These are phyloP conservation scores for Xylota segnis DNA, from an alignment of 2,888 invertebrate species.

Conservation along the genomic window DNA sequence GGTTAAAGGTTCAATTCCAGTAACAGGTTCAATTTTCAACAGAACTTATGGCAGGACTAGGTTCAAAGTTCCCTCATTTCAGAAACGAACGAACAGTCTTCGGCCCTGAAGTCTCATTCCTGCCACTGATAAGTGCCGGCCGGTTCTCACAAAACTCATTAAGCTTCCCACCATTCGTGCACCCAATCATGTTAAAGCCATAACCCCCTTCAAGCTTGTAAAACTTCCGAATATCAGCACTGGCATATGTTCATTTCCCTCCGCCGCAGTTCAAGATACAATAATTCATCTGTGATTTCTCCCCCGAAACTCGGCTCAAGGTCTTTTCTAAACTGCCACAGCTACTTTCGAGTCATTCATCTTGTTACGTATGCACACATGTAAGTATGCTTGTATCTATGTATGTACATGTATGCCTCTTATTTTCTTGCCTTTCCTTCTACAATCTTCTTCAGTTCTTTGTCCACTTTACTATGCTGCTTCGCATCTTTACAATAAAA, in stretches of 20 bases:
- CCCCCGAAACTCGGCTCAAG: slow-evolving; percentile 40
- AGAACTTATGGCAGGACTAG: too few species aligned
- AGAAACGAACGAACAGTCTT: too few species aligned
- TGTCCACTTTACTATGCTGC: slow-evolving; percentile 33
- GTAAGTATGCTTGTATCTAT: too few species aligned
- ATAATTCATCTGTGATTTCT: slow-evolving; percentile 35
- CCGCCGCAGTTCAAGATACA: slow-evolving; percentile 3
- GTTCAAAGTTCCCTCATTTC: too few species aligned
- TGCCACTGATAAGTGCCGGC: too few species aligned
- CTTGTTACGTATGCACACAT: slow-evolving; percentile 16
- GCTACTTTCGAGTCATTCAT: slow-evolving; percentile 56
- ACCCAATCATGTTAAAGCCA: background rate
- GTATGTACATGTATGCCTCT: background rate
- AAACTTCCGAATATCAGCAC: background rate
- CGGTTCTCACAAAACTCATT: background rate
- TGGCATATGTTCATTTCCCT: slow-evolving; percentile 31
- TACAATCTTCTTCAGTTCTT: slow-evolving; percentile 20
- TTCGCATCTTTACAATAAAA: slow-evolving; percentile 54
- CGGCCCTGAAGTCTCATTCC: too few species aligned
- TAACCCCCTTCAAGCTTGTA: background rate
- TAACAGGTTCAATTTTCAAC: too few species aligned
- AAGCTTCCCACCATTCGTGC: background rate
- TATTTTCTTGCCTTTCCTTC: slow-evolving; percentile 17
- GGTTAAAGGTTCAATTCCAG: too few species aligned
- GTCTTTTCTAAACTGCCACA: slow-evolving; percentile 54